These are phyloP conservation scores for Neuroterus valhalla DNA, from an alignment of 1,140 invertebrate genomes.

Conservation along the genomic window DNA sequence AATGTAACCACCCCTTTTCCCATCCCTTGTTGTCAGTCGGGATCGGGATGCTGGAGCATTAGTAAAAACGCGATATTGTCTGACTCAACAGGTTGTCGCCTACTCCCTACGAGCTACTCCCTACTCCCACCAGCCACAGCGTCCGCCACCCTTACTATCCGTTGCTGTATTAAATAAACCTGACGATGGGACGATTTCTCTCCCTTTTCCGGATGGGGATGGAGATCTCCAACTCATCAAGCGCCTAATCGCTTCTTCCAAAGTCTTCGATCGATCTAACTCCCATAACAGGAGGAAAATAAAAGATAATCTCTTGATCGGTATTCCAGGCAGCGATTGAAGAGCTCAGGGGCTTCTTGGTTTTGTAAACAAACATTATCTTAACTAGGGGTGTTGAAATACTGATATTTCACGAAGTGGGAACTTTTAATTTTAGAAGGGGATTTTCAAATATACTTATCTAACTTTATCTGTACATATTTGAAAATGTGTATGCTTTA, in stretches of 20 bases:
- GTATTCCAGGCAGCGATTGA: neutral
- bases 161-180: slow-evolving; percentile 45
- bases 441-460: no score
- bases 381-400: no score
- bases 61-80: slow-evolving; percentile 64
- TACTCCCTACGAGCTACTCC: no score
- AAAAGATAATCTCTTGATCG: slow-evolving; percentile 6
- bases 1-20: slow-evolving; percentile 35
- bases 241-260: slow-evolving; percentile 40
- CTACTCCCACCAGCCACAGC: slow-evolving; percentile 40
- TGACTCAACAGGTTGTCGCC: slow-evolving; percentile 61
- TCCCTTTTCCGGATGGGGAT: slow-evolving; percentile 31
- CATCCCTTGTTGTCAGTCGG: slow-evolving; percentile 5
- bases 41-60: slow-evolving; percentile 43
- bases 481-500: no score
- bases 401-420: no score
- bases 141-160: slow-evolving; percentile 24
- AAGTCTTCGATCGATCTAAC: neutral
- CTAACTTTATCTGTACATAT: no score
- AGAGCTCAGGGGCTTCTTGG: neutral
- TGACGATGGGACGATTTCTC: slow-evolving; percentile 48
- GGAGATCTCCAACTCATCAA: slow-evolving; percentile 41
- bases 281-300: neutral
- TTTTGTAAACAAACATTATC: neutral
- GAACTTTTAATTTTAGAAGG: no score